These are phyloP conservation scores for Megaleporinus macrocephalus DNA, from an alignment of 2,113 vertebrate species.

Conservation along the genomic window DNA sequence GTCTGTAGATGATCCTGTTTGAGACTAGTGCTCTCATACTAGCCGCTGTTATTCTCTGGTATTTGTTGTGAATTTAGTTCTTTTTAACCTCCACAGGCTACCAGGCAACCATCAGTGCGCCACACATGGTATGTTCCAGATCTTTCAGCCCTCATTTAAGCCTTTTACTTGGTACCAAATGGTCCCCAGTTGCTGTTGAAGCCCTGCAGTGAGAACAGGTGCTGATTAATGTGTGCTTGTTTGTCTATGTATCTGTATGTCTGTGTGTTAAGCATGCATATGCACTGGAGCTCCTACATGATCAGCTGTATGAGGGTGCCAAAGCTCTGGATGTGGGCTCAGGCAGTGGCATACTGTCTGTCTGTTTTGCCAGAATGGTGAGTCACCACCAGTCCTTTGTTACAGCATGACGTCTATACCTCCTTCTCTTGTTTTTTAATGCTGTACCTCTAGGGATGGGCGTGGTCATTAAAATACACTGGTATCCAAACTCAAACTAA, in stretches of 20 bases:
- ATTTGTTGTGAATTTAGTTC: conserved; percentile 53
- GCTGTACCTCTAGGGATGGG: neutral
- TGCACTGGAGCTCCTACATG: conserved; percentile 94
- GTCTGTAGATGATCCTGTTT: no score
- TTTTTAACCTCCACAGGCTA: conserved; percentile 81
- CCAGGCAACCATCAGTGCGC: conserved; percentile 99
- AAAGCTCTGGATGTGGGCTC: conserved; percentile 98
- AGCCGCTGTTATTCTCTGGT: no score
- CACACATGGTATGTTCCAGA: conserved; percentile 91
- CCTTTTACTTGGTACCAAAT: neutral
- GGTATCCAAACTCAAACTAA: neutral
- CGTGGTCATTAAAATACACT: neutral
- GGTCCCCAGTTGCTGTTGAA: neutral
- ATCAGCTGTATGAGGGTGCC: conserved; percentile 94
- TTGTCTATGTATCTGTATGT: conserved; percentile 13
- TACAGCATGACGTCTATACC: neutral
- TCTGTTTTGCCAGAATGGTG: conserved; percentile 97
- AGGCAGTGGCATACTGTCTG: conserved; percentile 96
- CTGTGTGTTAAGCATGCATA: conserved; percentile 87
- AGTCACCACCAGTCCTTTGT: conserved; percentile 59
- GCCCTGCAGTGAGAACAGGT: conserved; percentile 6
- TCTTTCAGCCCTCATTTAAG: neutral
- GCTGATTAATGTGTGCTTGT: conserved; percentile 43
- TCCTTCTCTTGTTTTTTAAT: neutral
- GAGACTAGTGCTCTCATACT: neutral